Percentiles rank a stretch among this genome's conserved stretches.
Evolutionary conservation across 1,140 invertebrate species (phyloP).

Genomic region (Micrasema minimum): DNA sequence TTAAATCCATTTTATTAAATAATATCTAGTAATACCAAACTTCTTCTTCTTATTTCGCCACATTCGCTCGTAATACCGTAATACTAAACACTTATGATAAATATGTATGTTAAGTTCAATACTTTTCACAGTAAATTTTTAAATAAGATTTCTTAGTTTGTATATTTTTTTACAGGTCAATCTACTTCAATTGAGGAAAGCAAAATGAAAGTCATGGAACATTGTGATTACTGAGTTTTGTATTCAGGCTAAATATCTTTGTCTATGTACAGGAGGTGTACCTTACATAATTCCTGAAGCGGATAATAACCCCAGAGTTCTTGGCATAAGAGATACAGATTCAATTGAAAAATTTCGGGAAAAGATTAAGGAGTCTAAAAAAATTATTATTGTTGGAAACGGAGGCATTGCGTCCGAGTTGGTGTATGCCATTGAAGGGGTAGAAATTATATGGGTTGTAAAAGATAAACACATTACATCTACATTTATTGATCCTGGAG

Average conservation of each 20-base stretch:
- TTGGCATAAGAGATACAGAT: constrained; percentile 96
- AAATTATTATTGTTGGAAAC: constrained; percentile 91
- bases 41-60: too few relatives aligned
- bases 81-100: too few relatives aligned
- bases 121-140: too few relatives aligned
- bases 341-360: constrained; percentile 85
- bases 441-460: constrained; percentile 93
- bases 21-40: too few relatives aligned
- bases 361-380: constrained; percentile 73
- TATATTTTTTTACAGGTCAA: too few relatives aligned
- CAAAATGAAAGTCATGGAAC: too few relatives aligned
- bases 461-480: constrained; percentile 93
- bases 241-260: constrained; percentile 85
- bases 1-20: too few relatives aligned
- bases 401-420: constrained; percentile 98
- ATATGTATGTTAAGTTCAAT: too few relatives aligned
- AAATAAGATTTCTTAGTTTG: too few relatives aligned
- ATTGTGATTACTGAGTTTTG: too few relatives aligned
- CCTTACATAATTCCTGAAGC: constrained; percentile 80
- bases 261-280: constrained; percentile 88
- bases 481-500: constrained; percentile 95
- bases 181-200: too few relatives aligned
- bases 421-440: constrained; percentile 85
- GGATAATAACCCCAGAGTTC: constrained; percentile 72
- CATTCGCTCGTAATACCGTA: too few relatives aligned